These are phyloP conservation scores for Steinernema khuongi DNA, from an alignment of 1,140 invertebrate species.

Conservation along the genomic window DNA sequence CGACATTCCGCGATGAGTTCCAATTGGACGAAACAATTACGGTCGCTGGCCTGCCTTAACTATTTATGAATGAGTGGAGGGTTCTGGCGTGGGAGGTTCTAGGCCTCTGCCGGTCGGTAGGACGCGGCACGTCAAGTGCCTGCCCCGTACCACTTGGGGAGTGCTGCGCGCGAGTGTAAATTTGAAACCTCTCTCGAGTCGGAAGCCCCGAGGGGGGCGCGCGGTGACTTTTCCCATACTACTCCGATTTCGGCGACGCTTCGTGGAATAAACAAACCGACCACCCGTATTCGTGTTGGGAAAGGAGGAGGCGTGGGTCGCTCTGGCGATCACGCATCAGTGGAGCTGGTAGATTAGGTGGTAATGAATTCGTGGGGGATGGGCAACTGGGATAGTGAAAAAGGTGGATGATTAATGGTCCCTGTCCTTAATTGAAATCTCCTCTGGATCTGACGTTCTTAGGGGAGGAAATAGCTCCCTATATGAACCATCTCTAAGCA, in stretches of 20 bases:
- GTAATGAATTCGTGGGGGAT: no score
- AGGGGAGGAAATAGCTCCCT: no score
- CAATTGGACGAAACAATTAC: no score
- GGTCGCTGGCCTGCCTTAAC: not conserved
- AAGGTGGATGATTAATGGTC: no score
- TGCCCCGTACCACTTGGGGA: slow-evolving; percentile 3
- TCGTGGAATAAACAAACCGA: slow-evolving; percentile 13
- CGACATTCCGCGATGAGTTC: not conserved
- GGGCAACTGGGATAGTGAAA: no score
- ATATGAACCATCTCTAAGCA: no score
- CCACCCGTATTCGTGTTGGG: not conserved
- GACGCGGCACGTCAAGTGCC: not conserved
- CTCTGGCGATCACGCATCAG: no score
- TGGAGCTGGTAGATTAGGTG: no score
- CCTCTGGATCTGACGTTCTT: no score
- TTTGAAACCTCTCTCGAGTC: slow-evolving; percentile 11
- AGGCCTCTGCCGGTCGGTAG: no score
- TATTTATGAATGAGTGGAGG: not conserved
- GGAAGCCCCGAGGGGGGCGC: slow-evolving; percentile 5
- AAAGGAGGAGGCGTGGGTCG: not conserved
- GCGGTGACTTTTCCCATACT: slow-evolving; percentile 8
- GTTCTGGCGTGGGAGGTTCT: not conserved
- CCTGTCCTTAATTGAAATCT: no score
- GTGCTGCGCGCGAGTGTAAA: slow-evolving; percentile 16
- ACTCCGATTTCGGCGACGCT: slow-evolving; percentile 12